Evolutionary conservation across 2,797 vertebrate species (phyloP).

Genomic region (Lacerta viridis): DNA sequence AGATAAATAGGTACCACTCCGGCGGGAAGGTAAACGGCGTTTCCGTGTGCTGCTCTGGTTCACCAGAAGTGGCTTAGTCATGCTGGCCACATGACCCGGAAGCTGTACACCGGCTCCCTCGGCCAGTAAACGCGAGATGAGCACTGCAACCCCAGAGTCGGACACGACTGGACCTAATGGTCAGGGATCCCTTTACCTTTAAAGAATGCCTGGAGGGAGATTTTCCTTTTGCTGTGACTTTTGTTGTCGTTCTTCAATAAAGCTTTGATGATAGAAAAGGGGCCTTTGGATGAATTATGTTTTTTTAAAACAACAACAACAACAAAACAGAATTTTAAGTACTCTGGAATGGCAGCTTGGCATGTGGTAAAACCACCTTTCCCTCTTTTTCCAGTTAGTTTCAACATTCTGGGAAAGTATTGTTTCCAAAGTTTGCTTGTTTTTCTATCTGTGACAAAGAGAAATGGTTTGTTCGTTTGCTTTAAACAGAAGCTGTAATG

Average conservation of each 20-base stretch:
- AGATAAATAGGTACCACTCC: too few relatives aligned
- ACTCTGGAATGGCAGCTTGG: background rate
- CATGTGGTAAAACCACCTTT: background rate
- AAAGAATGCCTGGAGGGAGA: background rate
- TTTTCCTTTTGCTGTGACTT: background rate
- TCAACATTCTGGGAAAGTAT: constrained; percentile 31
- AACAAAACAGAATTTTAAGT: constrained; percentile 6
- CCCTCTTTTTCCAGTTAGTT: background rate
- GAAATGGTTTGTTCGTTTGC: constrained; percentile 27
- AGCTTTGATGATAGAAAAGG: background rate
- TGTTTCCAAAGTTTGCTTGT: background rate
- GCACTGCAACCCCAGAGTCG: too few relatives aligned
- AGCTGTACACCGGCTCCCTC: too few relatives aligned
- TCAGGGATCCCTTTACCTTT: too few relatives aligned
- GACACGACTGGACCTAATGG: too few relatives aligned
- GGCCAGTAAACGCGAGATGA: too few relatives aligned
- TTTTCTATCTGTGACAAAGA: constrained; percentile 21
- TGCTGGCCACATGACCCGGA: too few relatives aligned
- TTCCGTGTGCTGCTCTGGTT: too few relatives aligned
- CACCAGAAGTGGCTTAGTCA: too few relatives aligned
- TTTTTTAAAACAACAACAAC: background rate
- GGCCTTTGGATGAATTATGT: accelerated
- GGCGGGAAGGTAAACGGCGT: too few relatives aligned
- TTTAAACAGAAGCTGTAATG: constrained; percentile 39
- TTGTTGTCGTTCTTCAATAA: background rate